Percentiles rank a stretch among this genome's conserved stretches.
These are phyloP conservation scores for Chrysolina oricalcia DNA, from an alignment of 2,888 invertebrate species.

Conservation along the genomic window DNA sequence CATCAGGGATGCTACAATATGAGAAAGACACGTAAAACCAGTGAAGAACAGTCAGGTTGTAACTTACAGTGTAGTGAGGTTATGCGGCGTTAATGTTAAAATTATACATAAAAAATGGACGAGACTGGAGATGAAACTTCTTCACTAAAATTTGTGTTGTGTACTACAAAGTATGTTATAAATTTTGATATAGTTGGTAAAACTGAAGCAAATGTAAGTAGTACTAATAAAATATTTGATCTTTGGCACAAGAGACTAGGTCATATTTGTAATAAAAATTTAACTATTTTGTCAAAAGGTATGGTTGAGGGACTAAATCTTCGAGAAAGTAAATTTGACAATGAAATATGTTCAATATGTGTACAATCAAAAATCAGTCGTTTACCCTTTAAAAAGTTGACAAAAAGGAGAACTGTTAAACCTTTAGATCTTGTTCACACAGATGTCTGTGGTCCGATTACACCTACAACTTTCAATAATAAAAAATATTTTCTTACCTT, in stretches of 20 bases:
- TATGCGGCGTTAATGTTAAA: no score
- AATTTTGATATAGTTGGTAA: background rate
- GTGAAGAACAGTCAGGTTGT: no score
- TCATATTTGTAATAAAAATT: conserved; percentile 17
- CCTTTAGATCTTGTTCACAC: conserved; percentile 18
- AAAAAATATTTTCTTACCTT: background rate
- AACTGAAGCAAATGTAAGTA: no score
- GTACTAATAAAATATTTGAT: background rate
- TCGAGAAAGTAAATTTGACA: background rate
- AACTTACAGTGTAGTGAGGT: no score
- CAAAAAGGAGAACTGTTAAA: background rate
- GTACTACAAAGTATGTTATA: background rate
- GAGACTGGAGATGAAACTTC: no score
- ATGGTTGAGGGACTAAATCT: conserved; percentile 23
- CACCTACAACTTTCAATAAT: conserved; percentile 1
- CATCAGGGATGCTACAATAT: no score
- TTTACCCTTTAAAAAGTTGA: background rate
- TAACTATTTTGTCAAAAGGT: background rate
- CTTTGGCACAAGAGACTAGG: conserved; percentile 1
- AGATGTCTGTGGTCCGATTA: conserved; percentile 16
- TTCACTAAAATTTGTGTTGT: no score
- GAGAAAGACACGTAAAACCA: no score
- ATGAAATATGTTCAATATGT: conserved; percentile 6
- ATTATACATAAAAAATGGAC: no score
- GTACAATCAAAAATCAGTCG: conserved; percentile 1